These are phyloP conservation scores for Calliopsis andreniformis DNA, from an alignment of 1,140 invertebrate genomes.

Conservation along the genomic window DNA sequence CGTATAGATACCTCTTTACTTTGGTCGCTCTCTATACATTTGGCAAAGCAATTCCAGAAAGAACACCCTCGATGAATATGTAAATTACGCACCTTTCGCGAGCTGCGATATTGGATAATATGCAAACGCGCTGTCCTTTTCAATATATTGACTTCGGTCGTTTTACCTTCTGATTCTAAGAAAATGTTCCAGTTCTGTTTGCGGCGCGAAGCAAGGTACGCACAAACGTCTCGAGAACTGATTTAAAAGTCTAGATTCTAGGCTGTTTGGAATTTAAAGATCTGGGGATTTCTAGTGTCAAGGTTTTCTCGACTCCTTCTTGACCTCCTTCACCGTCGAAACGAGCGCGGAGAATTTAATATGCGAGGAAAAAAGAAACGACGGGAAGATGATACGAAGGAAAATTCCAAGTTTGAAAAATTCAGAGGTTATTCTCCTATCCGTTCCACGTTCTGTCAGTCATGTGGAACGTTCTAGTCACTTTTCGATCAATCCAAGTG, in stretches of 20 bases:
- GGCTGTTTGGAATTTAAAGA: not conserved
- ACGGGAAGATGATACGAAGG: conserved; percentile 30
- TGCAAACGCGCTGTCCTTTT: too few species aligned
- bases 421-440: conserved; percentile 42
- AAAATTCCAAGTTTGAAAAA: conserved; percentile 53
- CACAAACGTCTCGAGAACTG: not conserved
- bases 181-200: not conserved
- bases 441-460: conserved; percentile 26
- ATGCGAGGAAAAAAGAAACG: too few species aligned
- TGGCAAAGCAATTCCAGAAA: too few species aligned
- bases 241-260: conserved; percentile 25
- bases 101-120: too few species aligned
- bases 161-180: too few species aligned
- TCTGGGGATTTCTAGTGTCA: not conserved
- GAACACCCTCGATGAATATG: too few species aligned
- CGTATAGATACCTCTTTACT: too few species aligned
- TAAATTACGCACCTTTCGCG: too few species aligned
- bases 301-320: not conserved
- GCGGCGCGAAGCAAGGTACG: not conserved
- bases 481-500: conserved; percentile 9
- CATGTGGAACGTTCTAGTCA: conserved; percentile 18
- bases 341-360: not conserved
- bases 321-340: not conserved
- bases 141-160: too few species aligned
- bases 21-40: too few species aligned